phyloP scores from a whole-genome alignment of 2,888 invertebrate species.

The Eudasyphora cyanicolor region DNA sequence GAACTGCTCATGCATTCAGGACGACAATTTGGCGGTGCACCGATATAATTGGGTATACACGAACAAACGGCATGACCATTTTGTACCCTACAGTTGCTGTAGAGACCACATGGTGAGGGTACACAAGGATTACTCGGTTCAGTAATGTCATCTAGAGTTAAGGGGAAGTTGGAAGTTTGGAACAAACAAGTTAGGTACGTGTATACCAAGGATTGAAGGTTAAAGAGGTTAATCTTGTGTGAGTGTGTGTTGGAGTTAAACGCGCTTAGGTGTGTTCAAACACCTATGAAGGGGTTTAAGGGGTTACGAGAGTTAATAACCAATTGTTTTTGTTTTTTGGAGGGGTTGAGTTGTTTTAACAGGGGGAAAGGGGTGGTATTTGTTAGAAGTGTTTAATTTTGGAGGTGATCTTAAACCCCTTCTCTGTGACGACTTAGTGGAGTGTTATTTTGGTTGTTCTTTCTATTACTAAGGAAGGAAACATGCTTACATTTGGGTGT shows the following conservation, averaged over 20 bases:
- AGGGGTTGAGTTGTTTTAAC: not conserved
- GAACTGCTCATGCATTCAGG: slow-evolving; percentile 92
- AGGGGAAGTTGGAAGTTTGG: not conserved
- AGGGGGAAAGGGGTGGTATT: not conserved
- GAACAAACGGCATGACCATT: slow-evolving; percentile 90
- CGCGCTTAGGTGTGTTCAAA: not conserved
- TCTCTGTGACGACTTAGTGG: not conserved
- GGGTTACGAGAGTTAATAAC: slow-evolving; percentile 1
- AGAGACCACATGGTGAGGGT: slow-evolving; percentile 89
- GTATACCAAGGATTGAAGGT: not conserved
- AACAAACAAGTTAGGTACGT: slow-evolving; percentile 53
- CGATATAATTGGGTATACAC: slow-evolving; percentile 88
- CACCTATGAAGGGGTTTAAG: slow-evolving; percentile 20
- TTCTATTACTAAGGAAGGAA: not conserved
- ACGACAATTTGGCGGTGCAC: slow-evolving; percentile 88
- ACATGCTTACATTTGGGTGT: slow-evolving; percentile 75
- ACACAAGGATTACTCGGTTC: slow-evolving; percentile 82
- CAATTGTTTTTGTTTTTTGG: not conserved
- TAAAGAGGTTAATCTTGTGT: not conserved
- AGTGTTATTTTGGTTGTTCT: slow-evolving; percentile 31
- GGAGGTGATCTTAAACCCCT: slow-evolving; percentile 7
- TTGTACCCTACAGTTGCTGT: slow-evolving; percentile 87
- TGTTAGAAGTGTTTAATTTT: not conserved
- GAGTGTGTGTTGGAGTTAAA: slow-evolving; percentile 7
- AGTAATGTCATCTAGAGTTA: slow-evolving; percentile 74